Percentiles rank a stretch among this genome's conserved stretches.
Conservation (phyloP, 2,888 invertebrate genomes). For the Oxyteleia sp. region DNA sequence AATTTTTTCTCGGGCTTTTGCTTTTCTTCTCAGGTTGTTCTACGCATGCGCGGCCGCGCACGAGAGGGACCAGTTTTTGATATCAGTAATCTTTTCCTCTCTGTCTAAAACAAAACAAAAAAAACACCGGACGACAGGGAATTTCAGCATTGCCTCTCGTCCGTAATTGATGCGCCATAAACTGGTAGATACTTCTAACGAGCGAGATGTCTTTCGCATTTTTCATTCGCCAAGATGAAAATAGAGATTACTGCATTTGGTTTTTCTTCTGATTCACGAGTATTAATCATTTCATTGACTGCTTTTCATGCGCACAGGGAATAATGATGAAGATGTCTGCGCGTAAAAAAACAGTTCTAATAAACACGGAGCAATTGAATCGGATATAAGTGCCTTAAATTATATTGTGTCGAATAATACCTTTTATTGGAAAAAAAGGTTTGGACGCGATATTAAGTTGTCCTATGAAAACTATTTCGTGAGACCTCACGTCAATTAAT, state of each 20-base stretch:
- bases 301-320: neutral
- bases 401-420: too few species aligned
- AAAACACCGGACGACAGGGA: conserved; percentile 24
- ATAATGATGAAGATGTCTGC: too few species aligned
- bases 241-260: conserved; percentile 22
- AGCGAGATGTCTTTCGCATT: conserved; percentile 23
- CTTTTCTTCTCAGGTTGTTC: conserved; percentile 63
- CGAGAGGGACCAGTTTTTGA: conserved; percentile 37
- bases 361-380: too few species aligned
- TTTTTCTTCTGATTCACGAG: conserved; percentile 10
- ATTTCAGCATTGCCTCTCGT: conserved; percentile 20
- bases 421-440: too few species aligned
- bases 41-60: conserved; percentile 53
- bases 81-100: conserved; percentile 5
- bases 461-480: too few species aligned
- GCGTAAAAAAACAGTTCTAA: too few species aligned
- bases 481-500: too few species aligned
- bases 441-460: too few species aligned
- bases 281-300: conserved; percentile 11
- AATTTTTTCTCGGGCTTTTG: conserved; percentile 52
- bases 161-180: conserved; percentile 8
- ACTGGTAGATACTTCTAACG: conserved; percentile 19
- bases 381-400: too few species aligned
- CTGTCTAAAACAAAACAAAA: neutral
- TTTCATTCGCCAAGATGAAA: conserved; percentile 4